A percentile compares a stretch with the other conserved stretches of the same genome.
These are phyloP conservation scores for Gulo gulo DNA, from an alignment of 2,113 vertebrate species.

Conservation along the genomic window DNA sequence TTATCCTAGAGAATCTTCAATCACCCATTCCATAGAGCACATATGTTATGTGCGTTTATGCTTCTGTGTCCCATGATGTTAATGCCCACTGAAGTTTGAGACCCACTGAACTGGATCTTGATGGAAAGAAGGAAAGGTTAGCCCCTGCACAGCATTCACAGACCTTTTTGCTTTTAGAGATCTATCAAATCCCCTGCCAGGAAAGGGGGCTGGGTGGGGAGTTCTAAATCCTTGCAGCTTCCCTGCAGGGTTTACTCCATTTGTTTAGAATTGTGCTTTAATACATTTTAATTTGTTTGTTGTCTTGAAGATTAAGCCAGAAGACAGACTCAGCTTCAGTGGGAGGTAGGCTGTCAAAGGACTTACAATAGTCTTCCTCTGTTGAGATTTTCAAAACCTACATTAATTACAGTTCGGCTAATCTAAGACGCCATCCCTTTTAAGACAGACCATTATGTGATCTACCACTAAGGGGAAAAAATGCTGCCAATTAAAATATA, in stretches of 20 bases:
- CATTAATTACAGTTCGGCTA: background rate
- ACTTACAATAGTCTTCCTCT: background rate
- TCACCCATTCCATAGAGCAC: no score
- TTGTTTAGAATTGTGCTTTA: slow-evolving; percentile 27
- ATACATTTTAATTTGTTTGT: slow-evolving; percentile 58
- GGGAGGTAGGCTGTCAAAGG: background rate
- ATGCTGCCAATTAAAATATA: background rate
- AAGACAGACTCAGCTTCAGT: background rate
- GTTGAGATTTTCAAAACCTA: background rate
- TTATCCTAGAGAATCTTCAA: background rate
- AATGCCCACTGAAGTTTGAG: background rate
- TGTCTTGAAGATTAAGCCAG: slow-evolving; percentile 7
- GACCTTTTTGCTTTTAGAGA: background rate
- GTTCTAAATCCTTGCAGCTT: background rate
- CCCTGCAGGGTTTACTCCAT: background rate
- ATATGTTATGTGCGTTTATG: background rate
- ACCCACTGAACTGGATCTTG: background rate
- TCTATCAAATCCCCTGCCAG: background rate
- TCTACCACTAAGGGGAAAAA: background rate
- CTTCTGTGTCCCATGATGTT: background rate
- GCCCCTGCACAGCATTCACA: background rate
- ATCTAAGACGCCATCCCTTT: background rate
- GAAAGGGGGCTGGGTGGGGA: background rate
- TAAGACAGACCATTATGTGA: background rate
- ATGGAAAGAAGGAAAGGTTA: background rate